phyloP scores from a whole-genome alignment of 2,113 vertebrate species.

The Trichechus manatus region DNA sequence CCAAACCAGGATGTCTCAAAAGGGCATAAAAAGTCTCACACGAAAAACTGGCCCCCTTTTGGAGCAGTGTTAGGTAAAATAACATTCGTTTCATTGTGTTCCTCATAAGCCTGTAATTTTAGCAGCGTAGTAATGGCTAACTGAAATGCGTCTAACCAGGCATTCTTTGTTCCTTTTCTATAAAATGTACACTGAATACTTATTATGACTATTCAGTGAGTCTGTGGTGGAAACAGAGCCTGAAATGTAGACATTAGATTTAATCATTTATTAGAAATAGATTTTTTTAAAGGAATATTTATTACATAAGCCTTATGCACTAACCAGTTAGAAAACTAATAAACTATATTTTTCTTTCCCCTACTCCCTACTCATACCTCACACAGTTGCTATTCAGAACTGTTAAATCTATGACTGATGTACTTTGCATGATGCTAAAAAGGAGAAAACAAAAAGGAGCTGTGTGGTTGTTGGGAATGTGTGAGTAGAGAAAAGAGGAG shows the following conservation, averaged over 20 bases:
- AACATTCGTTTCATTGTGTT: not conserved
- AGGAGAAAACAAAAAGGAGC: not conserved
- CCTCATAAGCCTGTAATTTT: not conserved
- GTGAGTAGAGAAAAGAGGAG: not conserved
- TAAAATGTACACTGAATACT: not conserved
- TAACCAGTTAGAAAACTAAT: not conserved
- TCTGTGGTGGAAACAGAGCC: not conserved
- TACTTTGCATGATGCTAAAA: not conserved
- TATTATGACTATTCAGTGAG: not conserved
- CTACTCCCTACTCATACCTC: not conserved
- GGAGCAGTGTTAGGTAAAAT: not conserved
- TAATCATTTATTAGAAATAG: constrained; percentile 1
- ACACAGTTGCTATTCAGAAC: not conserved
- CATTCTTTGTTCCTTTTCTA: constrained; percentile 9
- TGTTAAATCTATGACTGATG: not conserved
- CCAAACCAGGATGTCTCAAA: not conserved
- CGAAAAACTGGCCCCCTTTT: not conserved
- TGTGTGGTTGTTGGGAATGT: not conserved
- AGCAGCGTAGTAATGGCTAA: not conserved
- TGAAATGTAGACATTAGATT: not conserved
- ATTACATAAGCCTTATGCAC: not conserved
- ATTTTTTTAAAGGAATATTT: not conserved
- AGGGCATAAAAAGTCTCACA: not conserved
- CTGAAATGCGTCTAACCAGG: constrained; percentile 40
- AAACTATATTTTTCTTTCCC: not conserved